phyloP scores from a whole-genome alignment of 2,113 vertebrate genomes.

The Ictalurus punctatus region DNA sequence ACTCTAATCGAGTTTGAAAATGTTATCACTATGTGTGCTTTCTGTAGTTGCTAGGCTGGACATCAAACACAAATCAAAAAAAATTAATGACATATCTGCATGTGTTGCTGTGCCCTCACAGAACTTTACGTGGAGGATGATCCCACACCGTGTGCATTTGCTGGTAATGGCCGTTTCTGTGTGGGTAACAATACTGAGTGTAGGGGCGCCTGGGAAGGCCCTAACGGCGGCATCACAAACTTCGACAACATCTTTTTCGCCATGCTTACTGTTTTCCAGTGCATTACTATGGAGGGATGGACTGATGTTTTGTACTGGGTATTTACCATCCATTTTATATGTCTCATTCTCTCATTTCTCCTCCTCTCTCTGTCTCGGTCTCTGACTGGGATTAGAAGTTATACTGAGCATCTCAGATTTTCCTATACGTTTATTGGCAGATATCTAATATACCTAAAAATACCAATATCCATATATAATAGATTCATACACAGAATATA shows the following conservation, averaged over 20 bases:
- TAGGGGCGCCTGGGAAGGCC: conserved; percentile 82
- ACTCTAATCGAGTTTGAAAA: neutral
- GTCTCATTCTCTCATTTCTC: neutral
- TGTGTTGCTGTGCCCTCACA: conserved; percentile 44
- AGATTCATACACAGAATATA: neutral
- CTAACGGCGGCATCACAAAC: conserved; percentile 90
- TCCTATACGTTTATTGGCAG: neutral
- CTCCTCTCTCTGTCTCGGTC: too few species aligned
- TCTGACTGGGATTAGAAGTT: neutral
- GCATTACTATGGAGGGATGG: conserved; percentile 93
- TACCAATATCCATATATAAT: neutral
- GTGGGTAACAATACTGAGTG: conserved; percentile 79
- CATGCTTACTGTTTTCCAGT: conserved; percentile 91
- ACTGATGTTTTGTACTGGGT: conserved; percentile 91
- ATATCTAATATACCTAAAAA: neutral
- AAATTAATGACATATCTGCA: neutral
- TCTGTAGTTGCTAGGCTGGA: neutral
- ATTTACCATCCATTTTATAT: neutral
- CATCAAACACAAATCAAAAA: neutral
- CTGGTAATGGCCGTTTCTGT: conserved; percentile 81
- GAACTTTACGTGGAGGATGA: conserved; percentile 83
- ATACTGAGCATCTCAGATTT: neutral
- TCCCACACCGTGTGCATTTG: conserved; percentile 83
- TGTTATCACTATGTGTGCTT: neutral
- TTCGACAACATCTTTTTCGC: conserved; percentile 95